Conservation (phyloP, 2,113 vertebrate genomes). For the Martes martes region DNA sequence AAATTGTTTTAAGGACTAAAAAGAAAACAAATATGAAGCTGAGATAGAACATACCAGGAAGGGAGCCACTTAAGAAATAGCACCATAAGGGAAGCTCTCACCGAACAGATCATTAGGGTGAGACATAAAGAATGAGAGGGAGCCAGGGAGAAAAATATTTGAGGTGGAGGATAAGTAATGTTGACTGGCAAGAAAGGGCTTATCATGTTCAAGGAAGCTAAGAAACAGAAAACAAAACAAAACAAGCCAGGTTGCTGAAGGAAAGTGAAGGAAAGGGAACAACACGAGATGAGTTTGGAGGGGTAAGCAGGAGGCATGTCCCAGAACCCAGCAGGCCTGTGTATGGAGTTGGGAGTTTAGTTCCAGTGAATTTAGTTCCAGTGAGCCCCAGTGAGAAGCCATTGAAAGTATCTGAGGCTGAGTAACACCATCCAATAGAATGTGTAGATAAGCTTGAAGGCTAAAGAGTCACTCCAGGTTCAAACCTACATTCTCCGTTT, state of each 20-base stretch:
- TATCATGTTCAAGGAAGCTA: background rate
- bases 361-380: background rate
- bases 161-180: background rate
- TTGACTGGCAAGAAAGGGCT: background rate
- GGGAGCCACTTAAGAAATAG: background rate
- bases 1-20: background rate
- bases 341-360: background rate
- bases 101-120: background rate
- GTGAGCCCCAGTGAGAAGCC: background rate
- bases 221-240: background rate
- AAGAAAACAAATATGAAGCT: background rate
- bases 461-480: background rate
- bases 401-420: background rate
- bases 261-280: background rate
- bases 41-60: background rate
- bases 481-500: background rate
- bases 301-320: background rate
- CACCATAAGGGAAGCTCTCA: background rate
- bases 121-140: background rate
- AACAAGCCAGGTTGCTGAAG: background rate
- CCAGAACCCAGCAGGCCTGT: background rate
- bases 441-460: background rate
- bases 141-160: background rate
- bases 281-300: background rate
- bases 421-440: background rate